Base-by-base conservation (phyloP, 2,888 invertebrate species). In the Macrophya annulata region DNA sequence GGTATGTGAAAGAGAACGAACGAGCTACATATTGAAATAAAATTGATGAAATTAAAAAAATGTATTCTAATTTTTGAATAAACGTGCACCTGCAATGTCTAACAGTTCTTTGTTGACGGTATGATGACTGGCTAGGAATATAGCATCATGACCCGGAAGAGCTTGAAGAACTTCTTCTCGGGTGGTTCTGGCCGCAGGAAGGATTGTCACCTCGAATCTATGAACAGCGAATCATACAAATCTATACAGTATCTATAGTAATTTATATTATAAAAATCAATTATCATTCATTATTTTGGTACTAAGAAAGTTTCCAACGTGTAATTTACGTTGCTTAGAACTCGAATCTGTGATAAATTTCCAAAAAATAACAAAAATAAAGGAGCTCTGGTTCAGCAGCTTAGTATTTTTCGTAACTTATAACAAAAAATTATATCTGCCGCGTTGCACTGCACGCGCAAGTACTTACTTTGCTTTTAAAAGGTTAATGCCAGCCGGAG, bases 1-100 rank as follows among this genome's bases (percentile, higher is more conserved):
- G 4, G 0, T 15, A 31, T 25, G 62, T 25, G 10, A 62, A 25
- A 45, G 74, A 45, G 21, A 25, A 45, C 45, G 68, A 25, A 68
- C 6, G 21, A 74, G 74, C 4, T n/a, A 12, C 8, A n/a, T 74
- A 9, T 74, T 45, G 21, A 21, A 55, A 77, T 55, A 31, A 17
- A 55, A 77, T 37, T 43, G 9, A 17, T 17, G n/a, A 40, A 37
- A 12, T 21, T 37, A 2, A 55, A 84, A 68, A 84, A 3, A 48
- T 62, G 55, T 5, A 31, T 71, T 37, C 55, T 68, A 82, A 40
- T 65, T 62, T 72, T 77, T 6, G 1, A n/a, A 40, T 72, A 4
- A 15, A 55, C 4, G 62, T 74, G 62, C 90, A 96, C 96, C 96
- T 88, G 96, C 96, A 85, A 95, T 93, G 86, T 96, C 94, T 72